These are phyloP conservation scores for Ctenomys sociabilis DNA, from an alignment of 2,113 vertebrate genomes.

Conservation along the genomic window DNA sequence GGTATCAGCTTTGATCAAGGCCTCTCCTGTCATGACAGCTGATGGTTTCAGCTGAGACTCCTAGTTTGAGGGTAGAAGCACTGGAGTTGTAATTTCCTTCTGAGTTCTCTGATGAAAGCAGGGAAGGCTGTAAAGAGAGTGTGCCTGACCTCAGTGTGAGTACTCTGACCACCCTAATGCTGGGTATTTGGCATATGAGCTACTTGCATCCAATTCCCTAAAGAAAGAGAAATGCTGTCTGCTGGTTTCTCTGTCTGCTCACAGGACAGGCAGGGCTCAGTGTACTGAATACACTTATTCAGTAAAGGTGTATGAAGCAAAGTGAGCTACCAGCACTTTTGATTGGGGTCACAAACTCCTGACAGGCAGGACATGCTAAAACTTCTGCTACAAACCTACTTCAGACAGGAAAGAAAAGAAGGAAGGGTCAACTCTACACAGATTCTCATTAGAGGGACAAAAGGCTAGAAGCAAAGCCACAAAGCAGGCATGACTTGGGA, in stretches of 20 bases:
- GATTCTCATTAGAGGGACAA: background rate
- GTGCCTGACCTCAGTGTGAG: rapidly evolving
- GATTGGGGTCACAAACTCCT: background rate
- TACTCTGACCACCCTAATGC: rapidly evolving
- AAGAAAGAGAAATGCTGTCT: background rate
- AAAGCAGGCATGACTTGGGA: rapidly evolving
- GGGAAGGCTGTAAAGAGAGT: background rate
- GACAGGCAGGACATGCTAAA: background rate
- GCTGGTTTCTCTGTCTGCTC: background rate
- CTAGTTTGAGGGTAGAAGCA: background rate
- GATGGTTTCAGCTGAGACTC: background rate
- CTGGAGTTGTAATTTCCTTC: background rate
- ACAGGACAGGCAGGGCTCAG: background rate
- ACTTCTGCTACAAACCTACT: background rate
- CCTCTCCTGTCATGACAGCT: background rate
- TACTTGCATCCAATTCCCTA: background rate
- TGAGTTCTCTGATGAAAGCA: background rate
- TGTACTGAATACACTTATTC: background rate
- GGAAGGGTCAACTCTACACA: background rate
- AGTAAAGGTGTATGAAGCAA: background rate
- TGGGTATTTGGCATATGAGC: background rate
- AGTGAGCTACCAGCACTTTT: background rate
- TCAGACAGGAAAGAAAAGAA: background rate
- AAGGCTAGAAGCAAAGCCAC: background rate
- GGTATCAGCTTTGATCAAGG: background rate